Evolutionary conservation across 1,140 invertebrate species (phyloP).

Genomic region (Danaus melanippus): DNA sequence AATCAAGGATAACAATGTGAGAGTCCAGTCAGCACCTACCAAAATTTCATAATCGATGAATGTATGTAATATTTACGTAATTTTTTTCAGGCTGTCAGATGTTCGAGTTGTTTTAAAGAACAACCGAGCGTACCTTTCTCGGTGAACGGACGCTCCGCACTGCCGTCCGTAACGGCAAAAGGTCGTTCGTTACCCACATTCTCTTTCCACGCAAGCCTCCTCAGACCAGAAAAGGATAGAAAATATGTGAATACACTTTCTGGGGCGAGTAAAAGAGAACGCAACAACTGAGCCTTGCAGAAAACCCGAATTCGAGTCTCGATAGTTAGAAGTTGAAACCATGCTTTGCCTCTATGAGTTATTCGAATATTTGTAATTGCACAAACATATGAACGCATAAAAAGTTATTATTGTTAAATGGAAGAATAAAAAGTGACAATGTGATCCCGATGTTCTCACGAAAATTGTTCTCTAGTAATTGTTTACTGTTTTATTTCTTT

Average conservation of each 20-base stretch:
- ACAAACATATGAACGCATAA: slow-evolving; percentile 43
- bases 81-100: slow-evolving; percentile 62
- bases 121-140: slow-evolving; percentile 43
- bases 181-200: slow-evolving; percentile 71
- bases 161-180: slow-evolving; percentile 65
- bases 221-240: slow-evolving; percentile 47
- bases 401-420: slow-evolving; percentile 20
- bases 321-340: slow-evolving; percentile 66
- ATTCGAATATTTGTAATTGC: slow-evolving; percentile 57
- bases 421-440: slow-evolving; percentile 29
- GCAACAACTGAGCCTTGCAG: slow-evolving; percentile 44
- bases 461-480: slow-evolving; percentile 20
- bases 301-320: slow-evolving; percentile 66
- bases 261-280: slow-evolving; percentile 33
- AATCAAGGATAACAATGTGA: slow-evolving; percentile 13
- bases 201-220: slow-evolving; percentile 71
- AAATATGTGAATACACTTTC: slow-evolving; percentile 19
- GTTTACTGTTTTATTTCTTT: slow-evolving; percentile 10
- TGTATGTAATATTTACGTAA: slow-evolving; percentile 69
- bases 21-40: slow-evolving; percentile 29
- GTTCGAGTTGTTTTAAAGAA: slow-evolving; percentile 42
- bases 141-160: slow-evolving; percentile 63
- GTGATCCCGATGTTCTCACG: slow-evolving; percentile 12
- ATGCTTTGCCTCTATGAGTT: slow-evolving; percentile 63
- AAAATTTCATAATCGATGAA: slow-evolving; percentile 58